Base-by-base conservation (phyloP, 2,113 vertebrate genomes). In the Quiscalus mexicanus region DNA sequence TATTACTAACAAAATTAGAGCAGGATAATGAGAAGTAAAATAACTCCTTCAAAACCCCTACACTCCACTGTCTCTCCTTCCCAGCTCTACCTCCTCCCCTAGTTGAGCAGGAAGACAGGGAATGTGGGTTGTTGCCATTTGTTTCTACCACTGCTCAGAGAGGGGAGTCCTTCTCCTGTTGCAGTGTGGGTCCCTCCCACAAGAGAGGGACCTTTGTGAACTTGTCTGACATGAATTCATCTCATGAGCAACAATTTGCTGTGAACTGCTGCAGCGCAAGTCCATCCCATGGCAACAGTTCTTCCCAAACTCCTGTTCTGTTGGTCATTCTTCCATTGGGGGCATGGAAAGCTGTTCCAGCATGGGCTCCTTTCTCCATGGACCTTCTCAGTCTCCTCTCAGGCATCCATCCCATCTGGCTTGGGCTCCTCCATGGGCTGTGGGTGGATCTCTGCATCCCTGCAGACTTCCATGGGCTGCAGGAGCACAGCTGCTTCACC, bases 231-330 rank as follows among this genome's bases (percentile, higher is more conserved):
- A 1, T 65, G 19, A 65, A 15, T 42, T 28, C 12, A 24, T 50
- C 16, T 35, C 25, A 49, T 5, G 16, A 35, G 13, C 42, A 58
- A 9, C 15, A 30, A 20, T 21, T 49, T 3, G 0, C 12, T 21
- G 30, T 5, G 3, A 58, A 30, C 10, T 13, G 30, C 52, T 49
- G 13, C 31, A 25, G 3, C 1, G 0, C 30, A 9, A 31, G 13
- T 50, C 31, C 13, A 25, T 41, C 30, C 8, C 50, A 41, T 30
- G 8, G 35, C 11, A 56, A 30, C 15, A 20, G 10, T 5, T 56
- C 42, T 75, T 65, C 52, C 11, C 20, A 20, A n/a, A 25, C 10
- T 35, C 19, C 6, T 58, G 24, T 4, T 10, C 8, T 9, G n/a
- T 22, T 3, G 3, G 11, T 22, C 22, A 35, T 11, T 59, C 11